Base-by-base conservation (phyloP, 2,113 vertebrate species). In the Epinephelus moara region DNA sequence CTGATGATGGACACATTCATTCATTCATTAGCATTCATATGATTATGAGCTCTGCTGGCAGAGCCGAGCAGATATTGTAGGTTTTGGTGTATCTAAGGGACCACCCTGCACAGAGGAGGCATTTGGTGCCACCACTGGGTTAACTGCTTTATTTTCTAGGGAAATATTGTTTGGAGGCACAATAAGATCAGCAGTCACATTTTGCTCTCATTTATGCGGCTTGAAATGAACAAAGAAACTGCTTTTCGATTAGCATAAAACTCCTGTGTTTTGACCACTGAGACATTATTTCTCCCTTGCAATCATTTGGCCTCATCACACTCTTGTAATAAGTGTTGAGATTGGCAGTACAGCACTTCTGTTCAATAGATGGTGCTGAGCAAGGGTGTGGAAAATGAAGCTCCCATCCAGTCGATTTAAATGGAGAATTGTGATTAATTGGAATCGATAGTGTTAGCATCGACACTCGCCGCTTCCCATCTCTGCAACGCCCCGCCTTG, bases 341-440 rank as follows among this genome's bases (percentile, higher is more conserved):
- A 74, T 50, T 80, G 86, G 74, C 83, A 78, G 59, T 62, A 21
- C 78, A 74, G 78, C 76, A 23, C 75, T 70, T 78, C 70, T 63
- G 78, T 55, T 75, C 82, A 61, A 75, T 87, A 82, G 78, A 84
- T 68, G 82, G 50, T 81, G 87, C 81, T 88, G 85, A 85, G 87
- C 88, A 82, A 85, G 87, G 82, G 37, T 47, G 69, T 85, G 86
- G 82, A 90, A 90, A 86, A 93, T 87, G 84, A 93, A 90, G 87
- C 82, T 72, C 70, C 87, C 75, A 18, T 64, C 83, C 69, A 75
- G 89, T 88, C 86, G 37, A 92, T 91, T 87, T 86, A 80, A 78
- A 88, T 53, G 52, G 83, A 67, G 83, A 86, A 89, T 90, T 83
- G 93, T 91, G 94, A 94, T 94, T 94, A 93, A 95, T 89, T 93